Evolutionary conservation across 1,140 invertebrate species (phyloP).

Genomic region (Pristionchus pacificus): DNA sequence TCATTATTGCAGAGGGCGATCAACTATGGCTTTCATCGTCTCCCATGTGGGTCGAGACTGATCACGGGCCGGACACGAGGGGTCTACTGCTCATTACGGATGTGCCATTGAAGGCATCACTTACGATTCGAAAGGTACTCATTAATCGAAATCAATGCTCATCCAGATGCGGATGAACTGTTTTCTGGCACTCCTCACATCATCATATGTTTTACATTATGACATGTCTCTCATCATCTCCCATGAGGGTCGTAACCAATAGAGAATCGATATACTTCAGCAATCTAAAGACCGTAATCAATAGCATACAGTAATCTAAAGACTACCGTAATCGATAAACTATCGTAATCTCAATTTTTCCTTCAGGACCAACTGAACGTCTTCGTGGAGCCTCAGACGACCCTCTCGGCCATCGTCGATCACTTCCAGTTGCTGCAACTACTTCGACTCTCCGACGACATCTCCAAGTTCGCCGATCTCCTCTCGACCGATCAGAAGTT

Average conservation of each 20-base stretch:
- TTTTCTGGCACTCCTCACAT: too few relatives aligned
- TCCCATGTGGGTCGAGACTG: conserved; percentile 39
- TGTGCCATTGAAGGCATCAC: conserved; percentile 9
- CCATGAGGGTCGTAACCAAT: too few relatives aligned
- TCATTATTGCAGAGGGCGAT: not conserved
- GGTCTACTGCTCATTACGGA: conserved; percentile 29
- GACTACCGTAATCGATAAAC: not conserved
- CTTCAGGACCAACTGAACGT: conserved; percentile 26
- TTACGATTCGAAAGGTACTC: not conserved
- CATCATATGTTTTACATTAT: too few relatives aligned
- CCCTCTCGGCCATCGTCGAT: conserved; percentile 36
- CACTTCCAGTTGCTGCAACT: conserved; percentile 45
- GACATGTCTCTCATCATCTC: too few relatives aligned
- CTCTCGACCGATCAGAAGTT: conserved; percentile 39
- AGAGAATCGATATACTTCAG: too few relatives aligned
- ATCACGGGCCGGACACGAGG: conserved; percentile 26
- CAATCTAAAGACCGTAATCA: too few relatives aligned
- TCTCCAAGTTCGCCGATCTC: conserved; percentile 36
- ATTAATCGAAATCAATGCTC: too few relatives aligned
- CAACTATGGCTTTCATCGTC: conserved; percentile 30
- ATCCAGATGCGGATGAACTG: too few relatives aligned
- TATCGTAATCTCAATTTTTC: conserved; percentile 1
- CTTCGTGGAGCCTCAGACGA: conserved; percentile 30
- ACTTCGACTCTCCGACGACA: conserved; percentile 15
- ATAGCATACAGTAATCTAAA: too few relatives aligned